phyloP scores from a whole-genome alignment of 2,113 vertebrate species.

The Odontesthes bonariensis region DNA sequence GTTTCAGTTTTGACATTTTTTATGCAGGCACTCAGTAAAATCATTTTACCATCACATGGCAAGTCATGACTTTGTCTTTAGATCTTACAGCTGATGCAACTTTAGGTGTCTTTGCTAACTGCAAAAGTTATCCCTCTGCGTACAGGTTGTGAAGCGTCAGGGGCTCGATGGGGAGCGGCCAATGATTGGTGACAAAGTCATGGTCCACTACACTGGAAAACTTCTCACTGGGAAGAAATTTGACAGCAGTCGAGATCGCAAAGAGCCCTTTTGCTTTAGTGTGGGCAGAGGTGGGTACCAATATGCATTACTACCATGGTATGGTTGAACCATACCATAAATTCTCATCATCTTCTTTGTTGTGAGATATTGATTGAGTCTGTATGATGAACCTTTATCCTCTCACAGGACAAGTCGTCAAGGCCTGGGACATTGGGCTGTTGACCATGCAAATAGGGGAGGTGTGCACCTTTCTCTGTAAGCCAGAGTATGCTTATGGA shows the following conservation, averaged over 20 bases:
- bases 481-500: constrained; percentile 92
- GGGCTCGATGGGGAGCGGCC: constrained; percentile 87
- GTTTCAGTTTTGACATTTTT: neutral
- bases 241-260: constrained; percentile 92
- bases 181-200: constrained; percentile 95
- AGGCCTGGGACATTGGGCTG: constrained; percentile 94
- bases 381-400: constrained; percentile 6
- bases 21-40: neutral
- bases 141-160: constrained; percentile 87
- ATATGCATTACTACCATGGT: neutral
- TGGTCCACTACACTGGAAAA: constrained; percentile 94
- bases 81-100: neutral
- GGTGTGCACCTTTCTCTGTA: constrained; percentile 90
- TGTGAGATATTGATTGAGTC: neutral
- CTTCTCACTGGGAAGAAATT: constrained; percentile 93
- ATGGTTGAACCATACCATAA: neutral
- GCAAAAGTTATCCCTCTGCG: neutral
- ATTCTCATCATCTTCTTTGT: neutral
- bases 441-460: constrained; percentile 94
- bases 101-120: constrained; percentile 16
- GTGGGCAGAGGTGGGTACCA: constrained; percentile 88
- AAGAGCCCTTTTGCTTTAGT: constrained; percentile 92
- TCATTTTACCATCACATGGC: neutral
- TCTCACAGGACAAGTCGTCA: constrained; percentile 92
- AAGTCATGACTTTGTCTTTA: neutral